These are phyloP conservation scores for Hirudo medicinalis DNA, from an alignment of 1,140 invertebrate genomes.

Conservation along the genomic window DNA sequence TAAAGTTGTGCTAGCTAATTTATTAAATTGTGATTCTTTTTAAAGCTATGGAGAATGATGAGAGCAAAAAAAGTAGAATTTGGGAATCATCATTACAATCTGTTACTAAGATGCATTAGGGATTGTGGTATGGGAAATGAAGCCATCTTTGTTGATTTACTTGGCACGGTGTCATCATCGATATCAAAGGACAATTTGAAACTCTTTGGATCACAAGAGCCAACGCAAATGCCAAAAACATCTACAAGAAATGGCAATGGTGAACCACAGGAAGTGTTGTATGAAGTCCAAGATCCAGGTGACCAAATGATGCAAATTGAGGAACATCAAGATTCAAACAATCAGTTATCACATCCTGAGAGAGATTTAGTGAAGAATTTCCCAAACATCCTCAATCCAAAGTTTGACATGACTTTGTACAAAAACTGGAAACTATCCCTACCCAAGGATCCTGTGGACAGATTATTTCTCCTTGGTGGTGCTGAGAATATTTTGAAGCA, in stretches of 20 bases:
- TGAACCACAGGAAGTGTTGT: no score
- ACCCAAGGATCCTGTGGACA: slow-evolving; percentile 15
- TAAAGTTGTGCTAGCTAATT: slow-evolving; percentile 3
- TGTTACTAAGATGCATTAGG: slow-evolving; percentile 59
- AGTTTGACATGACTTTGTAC: neutral
- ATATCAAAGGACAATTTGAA: neutral
- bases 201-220: neutral
- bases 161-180: neutral
- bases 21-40: slow-evolving; percentile 18
- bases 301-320: no score
- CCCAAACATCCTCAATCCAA: slow-evolving; percentile 8
- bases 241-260: no score
- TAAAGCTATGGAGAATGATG: slow-evolving; percentile 68
- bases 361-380: neutral
- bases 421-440: no score
- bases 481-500: slow-evolving; percentile 54
- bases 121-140: slow-evolving; percentile 63
- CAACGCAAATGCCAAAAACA: neutral
- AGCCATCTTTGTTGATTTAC: neutral
- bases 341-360: neutral
- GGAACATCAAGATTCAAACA: neutral
- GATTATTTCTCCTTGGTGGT: slow-evolving; percentile 65
- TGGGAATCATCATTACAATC: slow-evolving; percentile 61
- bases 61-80: slow-evolving; percentile 51
- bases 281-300: no score